These are phyloP conservation scores for Temnothorax rugatulus DNA, from an alignment of 2,888 invertebrate genomes.

Conservation along the genomic window DNA sequence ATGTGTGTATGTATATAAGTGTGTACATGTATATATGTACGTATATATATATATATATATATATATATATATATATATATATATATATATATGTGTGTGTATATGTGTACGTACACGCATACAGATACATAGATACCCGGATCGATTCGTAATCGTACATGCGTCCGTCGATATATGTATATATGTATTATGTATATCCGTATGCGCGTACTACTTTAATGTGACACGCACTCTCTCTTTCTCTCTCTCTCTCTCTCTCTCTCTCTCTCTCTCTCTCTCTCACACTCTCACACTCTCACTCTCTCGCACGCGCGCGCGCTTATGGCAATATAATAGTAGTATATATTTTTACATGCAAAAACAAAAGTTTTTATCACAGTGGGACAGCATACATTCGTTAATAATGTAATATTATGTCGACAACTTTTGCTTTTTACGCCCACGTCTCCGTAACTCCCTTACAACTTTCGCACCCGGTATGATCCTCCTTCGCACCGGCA, in stretches of 20 bases:
- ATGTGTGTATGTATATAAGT: conserved; percentile 40
- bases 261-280: conserved; percentile 11
- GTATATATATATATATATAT: conserved; percentile 68
- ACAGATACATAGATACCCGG: neutral
- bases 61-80: conserved; percentile 68
- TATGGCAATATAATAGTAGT: conserved; percentile 81
- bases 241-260: conserved; percentile 29
- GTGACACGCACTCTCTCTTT: conserved; percentile 51
- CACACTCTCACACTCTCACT: too few species aligned
- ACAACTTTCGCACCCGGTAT: conserved; percentile 39
- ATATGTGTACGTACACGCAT: conserved; percentile 35
- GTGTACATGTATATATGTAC: conserved; percentile 64
- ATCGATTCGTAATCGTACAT: conserved; percentile 67
- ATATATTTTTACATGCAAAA: conserved; percentile 85
- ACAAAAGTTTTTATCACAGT: conserved; percentile 86
- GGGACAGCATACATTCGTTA: conserved; percentile 85
- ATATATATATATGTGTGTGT: conserved; percentile 67
- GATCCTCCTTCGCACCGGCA: conserved; percentile 28
- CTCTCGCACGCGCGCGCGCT: conserved; percentile 71
- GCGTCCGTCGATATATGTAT: conserved; percentile 54
- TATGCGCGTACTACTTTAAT: conserved; percentile 68
- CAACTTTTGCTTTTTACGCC: conserved; percentile 64
- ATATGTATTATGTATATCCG: conserved; percentile 48
- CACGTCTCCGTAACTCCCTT: neutral
- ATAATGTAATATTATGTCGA: conserved; percentile 81